These are phyloP conservation scores for Theretra japonica DNA, from an alignment of 2,888 invertebrate species.

Conservation along the genomic window DNA sequence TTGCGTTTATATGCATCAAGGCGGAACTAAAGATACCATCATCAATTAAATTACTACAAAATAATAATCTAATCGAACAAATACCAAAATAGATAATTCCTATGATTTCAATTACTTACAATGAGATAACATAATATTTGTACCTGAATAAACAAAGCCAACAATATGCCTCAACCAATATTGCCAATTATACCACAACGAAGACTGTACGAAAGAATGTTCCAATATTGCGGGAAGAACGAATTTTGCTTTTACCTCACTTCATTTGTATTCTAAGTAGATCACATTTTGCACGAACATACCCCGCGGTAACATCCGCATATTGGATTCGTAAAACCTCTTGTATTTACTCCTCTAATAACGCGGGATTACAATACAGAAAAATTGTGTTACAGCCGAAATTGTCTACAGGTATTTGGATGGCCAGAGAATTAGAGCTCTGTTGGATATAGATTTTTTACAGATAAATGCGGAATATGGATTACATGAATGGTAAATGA, in stretches of 20 bases:
- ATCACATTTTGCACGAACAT: slow-evolving; percentile 30
- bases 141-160: background rate
- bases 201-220: slow-evolving; percentile 13
- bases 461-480: no score
- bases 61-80: no score
- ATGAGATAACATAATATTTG: background rate
- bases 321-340: slow-evolving; percentile 33
- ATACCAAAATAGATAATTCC: no score
- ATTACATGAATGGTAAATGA: no score
- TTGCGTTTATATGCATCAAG: no score
- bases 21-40: no score
- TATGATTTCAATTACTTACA: background rate
- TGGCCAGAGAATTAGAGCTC: background rate
- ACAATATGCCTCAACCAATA: slow-evolving; percentile 14
- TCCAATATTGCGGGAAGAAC: slow-evolving; percentile 21
- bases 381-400: background rate
- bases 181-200: slow-evolving; percentile 16
- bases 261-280: slow-evolving; percentile 32
- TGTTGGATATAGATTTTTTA: background rate
- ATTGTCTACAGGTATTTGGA: background rate
- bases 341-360: slow-evolving; percentile 30
- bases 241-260: slow-evolving; percentile 29
- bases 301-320: slow-evolving; percentile 31
- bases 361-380: slow-evolving; percentile 13
- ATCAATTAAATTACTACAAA: no score